Base-by-base conservation (phyloP, 2,797 vertebrate genomes). In the Champsocephalus esox region DNA sequence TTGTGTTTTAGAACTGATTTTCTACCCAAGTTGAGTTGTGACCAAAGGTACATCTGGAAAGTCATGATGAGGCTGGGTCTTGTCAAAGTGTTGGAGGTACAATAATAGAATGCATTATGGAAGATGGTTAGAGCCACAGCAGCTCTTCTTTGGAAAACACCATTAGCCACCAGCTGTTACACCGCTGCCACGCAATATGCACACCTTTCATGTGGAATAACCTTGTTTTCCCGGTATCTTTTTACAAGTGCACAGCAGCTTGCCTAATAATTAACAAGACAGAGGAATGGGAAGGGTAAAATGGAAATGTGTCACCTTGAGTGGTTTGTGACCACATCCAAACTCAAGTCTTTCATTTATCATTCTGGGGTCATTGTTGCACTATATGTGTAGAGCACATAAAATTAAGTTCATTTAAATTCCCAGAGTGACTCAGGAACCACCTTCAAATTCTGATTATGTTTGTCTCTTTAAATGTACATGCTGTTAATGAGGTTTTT, bases 81-180 rank as follows among this genome's bases (percentile, higher is more conserved):
- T 78, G 66, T 88, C 68, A 65, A 75, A 79, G 73, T 73, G 77
- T 61, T 52, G 55, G 34, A 13, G 24, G 43, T 46, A 16, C 19
- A 51, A 50, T 60, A 56, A 61, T 66, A 63, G 21, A 51, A 62
- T 49, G 65, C 64, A 64, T 60, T n/a, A 71, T 56, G n/a, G 76
- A 75, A 72, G 78, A 72, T 38, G 75, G 73, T 76, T 68, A 73
- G 61, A 76, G 77, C 81, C 57, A 56, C 56, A 81, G 63, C 73
- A 24, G 64, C 73, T 79, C 60, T 66, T 74, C 77, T 69, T 67
- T 19, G 0, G 76, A 84, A 9, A 88, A 85, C 72, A 69, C 70
- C 81, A 85, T 93, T 82, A 90, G 46, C 81, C 78, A 71, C 76
- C 87, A 88, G 81, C 82, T 89, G 79, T 85, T 83, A 43, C 28